Percentiles rank a stretch among this genome's conserved stretches.
Conservation (phyloP, 2,113 vertebrate species). For the Polyodon spathula region DNA sequence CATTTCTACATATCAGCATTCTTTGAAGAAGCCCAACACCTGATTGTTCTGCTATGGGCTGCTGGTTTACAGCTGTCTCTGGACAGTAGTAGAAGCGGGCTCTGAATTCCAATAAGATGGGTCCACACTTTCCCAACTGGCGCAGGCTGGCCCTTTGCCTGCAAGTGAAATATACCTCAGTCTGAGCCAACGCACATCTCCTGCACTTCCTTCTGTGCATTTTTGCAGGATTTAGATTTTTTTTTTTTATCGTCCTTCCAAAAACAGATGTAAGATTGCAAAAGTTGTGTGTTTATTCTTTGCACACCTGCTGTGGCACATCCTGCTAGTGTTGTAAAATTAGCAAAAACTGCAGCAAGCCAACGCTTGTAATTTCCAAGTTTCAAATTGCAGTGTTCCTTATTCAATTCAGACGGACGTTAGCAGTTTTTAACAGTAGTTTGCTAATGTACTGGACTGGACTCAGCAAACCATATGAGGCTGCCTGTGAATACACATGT, state of each 20-base stretch:
- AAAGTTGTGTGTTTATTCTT: slow-evolving; percentile 38
- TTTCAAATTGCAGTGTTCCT: no score
- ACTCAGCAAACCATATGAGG: no score
- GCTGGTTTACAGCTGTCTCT: slow-evolving; percentile 95
- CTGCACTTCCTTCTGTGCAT: slow-evolving; percentile 52
- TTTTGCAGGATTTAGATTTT: slow-evolving; percentile 22
- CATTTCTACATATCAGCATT: slow-evolving; percentile 79
- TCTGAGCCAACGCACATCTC: slow-evolving; percentile 65
- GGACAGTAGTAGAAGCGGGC: slow-evolving; percentile 75
- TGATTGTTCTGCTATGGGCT: slow-evolving; percentile 93
- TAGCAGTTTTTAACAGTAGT: no score
- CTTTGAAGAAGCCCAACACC: slow-evolving; percentile 69
- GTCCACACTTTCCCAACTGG: slow-evolving; percentile 65
- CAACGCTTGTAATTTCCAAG: no score
- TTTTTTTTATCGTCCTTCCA: slow-evolving; percentile 47
- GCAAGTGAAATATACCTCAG: slow-evolving; percentile 52
- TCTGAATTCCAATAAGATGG: slow-evolving; percentile 88
- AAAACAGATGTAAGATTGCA: slow-evolving; percentile 55
- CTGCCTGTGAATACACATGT: no score
- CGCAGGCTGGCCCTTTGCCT: slow-evolving; percentile 81
- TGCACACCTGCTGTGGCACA: no score
- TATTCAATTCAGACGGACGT: no score
- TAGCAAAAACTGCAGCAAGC: no score
- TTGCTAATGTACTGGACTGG: no score
- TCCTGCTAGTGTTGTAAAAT: no score